A percentile compares a stretch with the other conserved stretches of the same genome.
Evolutionary conservation across 2,888 invertebrate species (phyloP).

Genomic region (Caenorhabditis uteleia): DNA sequence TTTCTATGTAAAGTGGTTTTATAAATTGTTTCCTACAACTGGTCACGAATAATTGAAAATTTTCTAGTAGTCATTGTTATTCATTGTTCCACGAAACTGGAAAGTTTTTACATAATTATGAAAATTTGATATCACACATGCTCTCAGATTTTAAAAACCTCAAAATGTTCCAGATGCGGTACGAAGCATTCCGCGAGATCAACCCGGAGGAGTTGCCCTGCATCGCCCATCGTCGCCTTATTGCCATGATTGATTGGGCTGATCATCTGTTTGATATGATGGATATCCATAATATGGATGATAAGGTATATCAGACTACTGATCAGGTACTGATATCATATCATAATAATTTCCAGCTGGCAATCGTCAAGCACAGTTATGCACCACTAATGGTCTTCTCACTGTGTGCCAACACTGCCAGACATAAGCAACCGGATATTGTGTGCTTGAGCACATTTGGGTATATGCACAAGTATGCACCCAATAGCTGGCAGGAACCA

Average conservation of each 20-base stretch:
- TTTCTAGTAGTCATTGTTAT: no score
- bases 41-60: no score
- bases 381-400: constrained; percentile 65
- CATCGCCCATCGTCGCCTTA: constrained; percentile 62
- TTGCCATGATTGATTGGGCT: constrained; percentile 67
- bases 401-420: constrained; percentile 38
- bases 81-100: no score
- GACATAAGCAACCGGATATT: constrained; percentile 44
- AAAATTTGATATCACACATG: no score
- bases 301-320: no score
- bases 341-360: no score
- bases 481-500: constrained; percentile 53
- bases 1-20: no score
- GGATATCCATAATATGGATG: constrained; percentile 64
- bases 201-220: constrained; percentile 57
- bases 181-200: constrained; percentile 64
- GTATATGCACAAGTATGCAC: constrained; percentile 56
- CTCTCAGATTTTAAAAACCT: no score
- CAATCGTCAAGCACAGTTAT: constrained; percentile 63
- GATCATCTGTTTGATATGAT: constrained; percentile 67
- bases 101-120: no score
- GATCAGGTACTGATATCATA: no score
- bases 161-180: constrained; percentile 64
- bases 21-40: no score
- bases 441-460: constrained; percentile 64